Evolutionary conservation across 2,797 vertebrate genomes (phyloP).

Genomic region (Nyctibius grandis): DNA sequence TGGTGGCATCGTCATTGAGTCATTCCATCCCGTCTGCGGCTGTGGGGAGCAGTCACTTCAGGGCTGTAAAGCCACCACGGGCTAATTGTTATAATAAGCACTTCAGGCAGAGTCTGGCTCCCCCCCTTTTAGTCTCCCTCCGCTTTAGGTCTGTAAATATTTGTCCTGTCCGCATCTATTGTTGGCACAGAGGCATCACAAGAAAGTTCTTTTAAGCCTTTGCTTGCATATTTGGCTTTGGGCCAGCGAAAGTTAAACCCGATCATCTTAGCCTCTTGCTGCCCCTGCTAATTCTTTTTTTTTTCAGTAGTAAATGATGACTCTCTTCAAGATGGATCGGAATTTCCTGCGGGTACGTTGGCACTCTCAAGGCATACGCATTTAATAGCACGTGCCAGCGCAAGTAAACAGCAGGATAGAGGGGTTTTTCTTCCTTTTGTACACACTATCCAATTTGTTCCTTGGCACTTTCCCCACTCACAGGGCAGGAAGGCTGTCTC

Average conservation of each 20-base stretch:
- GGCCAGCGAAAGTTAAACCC: slow-evolving; percentile 25
- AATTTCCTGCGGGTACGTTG: slow-evolving; percentile 11
- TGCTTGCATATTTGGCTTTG: slow-evolving; percentile 33
- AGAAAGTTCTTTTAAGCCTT: slow-evolving; percentile 58
- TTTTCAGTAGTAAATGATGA: background rate
- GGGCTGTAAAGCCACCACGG: background rate
- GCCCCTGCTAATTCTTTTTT: background rate
- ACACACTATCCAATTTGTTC: background rate
- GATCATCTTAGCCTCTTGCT: background rate
- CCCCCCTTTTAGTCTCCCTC: background rate
- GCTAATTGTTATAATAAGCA: background rate
- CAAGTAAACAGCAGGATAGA: background rate
- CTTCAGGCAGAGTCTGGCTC: background rate
- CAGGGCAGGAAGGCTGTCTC: background rate
- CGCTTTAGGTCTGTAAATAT: slow-evolving; percentile 57
- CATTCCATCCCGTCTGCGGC: background rate
- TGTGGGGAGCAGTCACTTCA: background rate
- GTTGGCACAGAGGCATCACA: slow-evolving; percentile 43
- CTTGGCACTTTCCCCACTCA: background rate
- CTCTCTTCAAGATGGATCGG: background rate
- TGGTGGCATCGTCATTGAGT: background rate
- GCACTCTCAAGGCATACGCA: background rate
- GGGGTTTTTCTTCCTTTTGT: background rate
- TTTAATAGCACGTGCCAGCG: background rate
- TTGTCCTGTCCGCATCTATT: slow-evolving; percentile 53